Base-by-base conservation (phyloP, 2,888 invertebrate genomes). In the Nomada goodeniana region DNA sequence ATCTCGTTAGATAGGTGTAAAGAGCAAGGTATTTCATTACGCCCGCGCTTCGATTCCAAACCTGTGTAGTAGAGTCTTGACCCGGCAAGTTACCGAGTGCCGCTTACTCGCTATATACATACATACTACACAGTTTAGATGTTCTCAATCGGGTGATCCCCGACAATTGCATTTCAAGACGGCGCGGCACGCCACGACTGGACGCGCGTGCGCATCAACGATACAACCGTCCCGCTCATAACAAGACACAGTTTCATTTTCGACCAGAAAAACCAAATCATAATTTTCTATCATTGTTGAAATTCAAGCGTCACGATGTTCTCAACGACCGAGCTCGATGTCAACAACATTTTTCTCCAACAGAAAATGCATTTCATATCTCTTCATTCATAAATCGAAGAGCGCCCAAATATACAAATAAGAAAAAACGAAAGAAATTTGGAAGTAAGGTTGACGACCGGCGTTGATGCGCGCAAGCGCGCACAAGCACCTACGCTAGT, bases 71-170 rank as follows among this genome's bases (percentile, higher is more conserved):
- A 76, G 80, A 75, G 75, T 82, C 81, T 76, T 80, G 82, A 82
- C 73, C 83, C 82, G 83, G 74, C 83, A 77, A 83, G 44, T 77
- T 82, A 82, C 82, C 70, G 82, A 82, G 83, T 71, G 82, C 82
- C 82, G 77, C 77, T 83, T 83, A 83, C 82, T 68, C 76, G 20
- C 70, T 82, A 57, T 65, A 69, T 82, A 44, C 60, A 69, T 60
- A 59, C 72, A 47, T 55, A 70, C 70, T 47, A 68, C 52, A 79
- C 64, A 26, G 65, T 61, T 83, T 82, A 83, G 83, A 71, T 83
- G 83, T 83, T 83, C 83, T 83, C 83, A 83, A 82, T 83, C 83
- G 82, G 73, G 73, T 65, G 76, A 74, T 55, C 67, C 69, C 18
- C 47, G 71, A n/a, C 65, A 57, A 67, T 71, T 52, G 72, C 63